These are phyloP conservation scores for Adela reaumurella DNA, from an alignment of 2,888 invertebrate species.

Conservation along the genomic window DNA sequence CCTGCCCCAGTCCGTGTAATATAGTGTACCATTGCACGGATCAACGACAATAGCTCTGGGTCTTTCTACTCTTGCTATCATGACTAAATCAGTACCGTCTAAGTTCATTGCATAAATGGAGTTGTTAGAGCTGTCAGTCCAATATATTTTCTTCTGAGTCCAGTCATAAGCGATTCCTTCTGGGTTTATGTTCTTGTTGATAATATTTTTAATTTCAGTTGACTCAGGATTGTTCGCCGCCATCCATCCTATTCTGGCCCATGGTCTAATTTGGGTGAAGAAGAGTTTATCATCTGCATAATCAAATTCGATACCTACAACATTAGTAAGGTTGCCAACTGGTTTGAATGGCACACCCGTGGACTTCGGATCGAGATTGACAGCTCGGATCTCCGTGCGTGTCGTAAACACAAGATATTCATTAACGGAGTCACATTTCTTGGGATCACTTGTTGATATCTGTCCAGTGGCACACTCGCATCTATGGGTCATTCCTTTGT, in stretches of 20 bases:
- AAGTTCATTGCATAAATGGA: slow-evolving; percentile 93
- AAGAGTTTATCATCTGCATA: slow-evolving; percentile 82
- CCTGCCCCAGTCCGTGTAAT: slow-evolving; percentile 94
- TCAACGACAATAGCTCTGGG: slow-evolving; percentile 94
- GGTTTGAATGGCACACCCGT: slow-evolving; percentile 83
- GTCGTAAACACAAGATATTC: slow-evolving; percentile 94
- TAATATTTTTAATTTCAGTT: slow-evolving; percentile 62
- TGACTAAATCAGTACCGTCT: slow-evolving; percentile 81
- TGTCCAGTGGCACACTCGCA: slow-evolving; percentile 94
- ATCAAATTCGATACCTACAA: slow-evolving; percentile 94
- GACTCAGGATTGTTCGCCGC: slow-evolving; percentile 66
- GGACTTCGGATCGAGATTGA: slow-evolving; percentile 81
- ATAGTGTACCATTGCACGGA: slow-evolving; percentile 93
- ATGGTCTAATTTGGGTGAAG: slow-evolving; percentile 91
- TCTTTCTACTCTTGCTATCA: slow-evolving; percentile 89
- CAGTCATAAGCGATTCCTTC: slow-evolving; percentile 96
- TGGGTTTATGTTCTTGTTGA: slow-evolving; percentile 81
- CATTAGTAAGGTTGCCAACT: slow-evolving; percentile 82
- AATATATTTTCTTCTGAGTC: slow-evolving; percentile 96
- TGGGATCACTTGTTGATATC: slow-evolving; percentile 59
- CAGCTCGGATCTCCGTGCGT: slow-evolving; percentile 86
- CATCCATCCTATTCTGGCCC: slow-evolving; percentile 83
- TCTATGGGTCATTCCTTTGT: slow-evolving; percentile 54
- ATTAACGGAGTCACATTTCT: slow-evolving; percentile 76
- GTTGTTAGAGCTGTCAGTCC: slow-evolving; percentile 94